Evolutionary conservation across 2,888 invertebrate genomes (phyloP), one percentile per base, ranked within the genome.

Genomic region (Tromatobia lineatoria): DNA sequence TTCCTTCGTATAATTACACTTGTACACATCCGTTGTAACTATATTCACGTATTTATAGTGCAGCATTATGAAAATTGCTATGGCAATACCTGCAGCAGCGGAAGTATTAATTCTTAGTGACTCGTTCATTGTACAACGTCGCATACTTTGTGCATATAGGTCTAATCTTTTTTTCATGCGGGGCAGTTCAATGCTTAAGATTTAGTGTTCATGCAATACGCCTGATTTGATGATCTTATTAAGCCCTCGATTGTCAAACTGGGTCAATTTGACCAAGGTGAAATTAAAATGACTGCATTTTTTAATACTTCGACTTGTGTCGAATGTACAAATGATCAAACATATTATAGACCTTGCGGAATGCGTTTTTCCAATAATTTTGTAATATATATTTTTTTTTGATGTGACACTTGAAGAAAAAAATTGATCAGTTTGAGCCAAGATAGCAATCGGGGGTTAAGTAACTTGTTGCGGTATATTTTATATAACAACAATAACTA

Each of bases 1-100:
- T 74, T 50, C 20, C 73, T 69, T 70, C 69, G 64, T 20, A 66
- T 23, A 73, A 80, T 80, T 64, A 57, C 64, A 61, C 69, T 59
- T 69, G 23, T 34, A 47, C 38, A 29, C 75, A n/a, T 52, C 45
- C n/a, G 29, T 18, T 25, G 38, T 52, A 52, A 29, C 11, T 75
- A 50, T 23, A 52, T 64, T 75, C 15, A 38, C 64, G 64, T 34
- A 23, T 52, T 52, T 52, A 38, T 64, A 25, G 75, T 8, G 50
- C 34, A 34, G 50, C 50, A 20, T 64, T 52, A n/a, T 34, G 75
- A 75, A 50, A 52, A 50, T 64, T 74, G 20, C 20, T 50, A 34
- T 20, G 50, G 3, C 50, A 6, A 42, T 11, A 23, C 6, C 15
- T 42, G 8, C 61, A 20, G n/a, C 71, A 73, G 38, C 71, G 71